Percentiles rank a stretch among this genome's conserved stretches.
These are phyloP conservation scores for Drosophila nigricruria DNA, from an alignment of 2,888 invertebrate genomes.

Conservation along the genomic window DNA sequence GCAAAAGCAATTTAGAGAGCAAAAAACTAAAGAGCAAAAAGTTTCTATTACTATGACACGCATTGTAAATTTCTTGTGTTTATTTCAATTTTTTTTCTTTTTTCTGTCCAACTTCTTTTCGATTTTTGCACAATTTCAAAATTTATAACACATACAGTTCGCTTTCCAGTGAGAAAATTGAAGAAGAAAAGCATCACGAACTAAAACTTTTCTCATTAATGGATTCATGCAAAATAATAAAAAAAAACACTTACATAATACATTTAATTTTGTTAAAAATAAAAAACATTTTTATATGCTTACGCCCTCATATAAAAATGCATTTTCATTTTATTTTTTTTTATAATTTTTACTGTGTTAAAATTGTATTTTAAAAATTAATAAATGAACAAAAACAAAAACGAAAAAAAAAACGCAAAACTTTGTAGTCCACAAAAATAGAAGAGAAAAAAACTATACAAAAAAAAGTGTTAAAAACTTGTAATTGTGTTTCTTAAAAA, in stretches of 20 bases:
- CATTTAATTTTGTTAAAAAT: constrained; percentile 56
- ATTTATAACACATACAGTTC: constrained; percentile 33
- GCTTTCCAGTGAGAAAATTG: constrained; percentile 49
- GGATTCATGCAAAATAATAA: constrained; percentile 39
- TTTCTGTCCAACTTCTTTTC: neutral
- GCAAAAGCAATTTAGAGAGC: constrained; percentile 53
- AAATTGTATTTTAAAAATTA: constrained; percentile 62
- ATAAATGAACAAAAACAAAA: constrained; percentile 48
- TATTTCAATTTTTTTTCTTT: constrained; percentile 4
- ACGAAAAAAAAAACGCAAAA: constrained; percentile 44
- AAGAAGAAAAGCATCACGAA: constrained; percentile 42
- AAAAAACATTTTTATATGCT: constrained; percentile 55
- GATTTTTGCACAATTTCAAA: constrained; percentile 6
- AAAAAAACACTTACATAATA: constrained; percentile 19
- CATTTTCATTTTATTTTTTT: constrained; percentile 57
- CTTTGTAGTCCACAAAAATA: constrained; percentile 45
- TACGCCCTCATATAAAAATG: constrained; percentile 49
- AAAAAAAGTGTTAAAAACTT: constrained; percentile 68
- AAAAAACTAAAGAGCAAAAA: constrained; percentile 57
- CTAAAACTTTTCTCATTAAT: constrained; percentile 22
- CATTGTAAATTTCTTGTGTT: constrained; percentile 55
- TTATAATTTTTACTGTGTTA: constrained; percentile 74
- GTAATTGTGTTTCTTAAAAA: constrained; percentile 69
- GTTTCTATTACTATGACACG: constrained; percentile 55
- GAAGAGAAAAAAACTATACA: constrained; percentile 15